A percentile compares a stretch with the other conserved stretches of the same genome.
These are phyloP conservation scores for Clistopyga incitator DNA, from an alignment of 2,888 invertebrate genomes.

Conservation along the genomic window DNA sequence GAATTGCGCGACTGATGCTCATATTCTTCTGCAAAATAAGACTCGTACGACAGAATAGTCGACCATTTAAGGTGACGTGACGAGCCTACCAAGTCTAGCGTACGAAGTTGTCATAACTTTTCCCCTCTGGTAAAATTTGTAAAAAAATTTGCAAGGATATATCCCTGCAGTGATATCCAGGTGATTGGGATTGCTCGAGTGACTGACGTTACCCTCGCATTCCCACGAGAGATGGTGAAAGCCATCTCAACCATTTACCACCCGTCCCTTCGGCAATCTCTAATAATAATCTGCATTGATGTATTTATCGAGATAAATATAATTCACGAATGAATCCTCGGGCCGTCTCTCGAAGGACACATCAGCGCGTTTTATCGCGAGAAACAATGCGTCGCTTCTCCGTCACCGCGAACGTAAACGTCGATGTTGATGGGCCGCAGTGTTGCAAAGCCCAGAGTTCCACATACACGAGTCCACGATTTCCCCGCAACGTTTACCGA, in stretches of 20 bases:
- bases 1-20: slow-evolving; percentile 11
- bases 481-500: slow-evolving; percentile 37
- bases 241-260: neutral
- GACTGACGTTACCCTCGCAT: slow-evolving; percentile 23
- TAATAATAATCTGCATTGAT: slow-evolving; percentile 15
- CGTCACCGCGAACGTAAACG: slow-evolving; percentile 18
- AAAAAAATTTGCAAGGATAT: too few relatives aligned
- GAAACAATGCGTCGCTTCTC: slow-evolving; percentile 40
- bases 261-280: slow-evolving; percentile 18
- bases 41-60: slow-evolving; percentile 1
- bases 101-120: neutral
- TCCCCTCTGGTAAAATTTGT: neutral
- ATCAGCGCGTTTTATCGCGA: slow-evolving; percentile 10
- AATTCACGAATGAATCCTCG: slow-evolving; percentile 42
- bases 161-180: too few relatives aligned
- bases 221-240: slow-evolving; percentile 7
- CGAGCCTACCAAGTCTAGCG: neutral
- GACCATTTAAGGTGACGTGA: slow-evolving; percentile 16
- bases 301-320: slow-evolving; percentile 45
- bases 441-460: slow-evolving; percentile 10
- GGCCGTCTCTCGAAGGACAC: slow-evolving; percentile 37
- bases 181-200: neutral
- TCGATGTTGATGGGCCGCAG: neutral
- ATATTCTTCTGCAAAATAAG: slow-evolving; percentile 10
- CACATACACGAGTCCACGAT: slow-evolving; percentile 6